Evolutionary conservation across 2,888 invertebrate genomes (phyloP).

Genomic region (Xanthia icteritia): DNA sequence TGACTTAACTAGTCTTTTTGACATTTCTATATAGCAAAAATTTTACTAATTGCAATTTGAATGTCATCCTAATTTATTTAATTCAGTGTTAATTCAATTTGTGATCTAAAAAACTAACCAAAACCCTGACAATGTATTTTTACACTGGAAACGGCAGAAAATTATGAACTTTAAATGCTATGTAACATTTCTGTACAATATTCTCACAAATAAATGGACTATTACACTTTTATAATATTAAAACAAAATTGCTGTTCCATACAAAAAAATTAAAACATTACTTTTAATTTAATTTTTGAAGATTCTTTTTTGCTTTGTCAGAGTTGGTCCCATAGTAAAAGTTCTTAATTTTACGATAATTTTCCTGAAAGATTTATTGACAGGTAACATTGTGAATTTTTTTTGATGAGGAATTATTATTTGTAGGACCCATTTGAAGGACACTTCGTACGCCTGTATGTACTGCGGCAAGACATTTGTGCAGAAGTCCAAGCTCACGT

Average conservation of each 20-base stretch:
- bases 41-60: too few species aligned
- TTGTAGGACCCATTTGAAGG: slow-evolving; percentile 86
- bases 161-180: too few species aligned
- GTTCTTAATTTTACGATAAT: background rate
- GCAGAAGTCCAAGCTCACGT: slow-evolving; percentile 90
- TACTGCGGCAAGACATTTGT: slow-evolving; percentile 90
- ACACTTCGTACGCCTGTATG: slow-evolving; percentile 85
- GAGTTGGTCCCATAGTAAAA: background rate
- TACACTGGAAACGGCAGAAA: too few species aligned
- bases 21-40: too few species aligned
- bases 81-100: too few species aligned
- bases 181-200: too few species aligned
- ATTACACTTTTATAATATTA: background rate
- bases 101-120: too few species aligned
- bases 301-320: background rate
- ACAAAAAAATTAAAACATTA: background rate
- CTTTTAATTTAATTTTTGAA: background rate
- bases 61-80: too few species aligned
- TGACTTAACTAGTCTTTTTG: too few species aligned
- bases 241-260: background rate
- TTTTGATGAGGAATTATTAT: background rate
- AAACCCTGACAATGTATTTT: too few species aligned
- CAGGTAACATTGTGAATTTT: background rate
- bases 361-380: background rate
- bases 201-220: too few species aligned